Conservation (phyloP, 2,113 vertebrate genomes). For the Taurulus bubalis region DNA sequence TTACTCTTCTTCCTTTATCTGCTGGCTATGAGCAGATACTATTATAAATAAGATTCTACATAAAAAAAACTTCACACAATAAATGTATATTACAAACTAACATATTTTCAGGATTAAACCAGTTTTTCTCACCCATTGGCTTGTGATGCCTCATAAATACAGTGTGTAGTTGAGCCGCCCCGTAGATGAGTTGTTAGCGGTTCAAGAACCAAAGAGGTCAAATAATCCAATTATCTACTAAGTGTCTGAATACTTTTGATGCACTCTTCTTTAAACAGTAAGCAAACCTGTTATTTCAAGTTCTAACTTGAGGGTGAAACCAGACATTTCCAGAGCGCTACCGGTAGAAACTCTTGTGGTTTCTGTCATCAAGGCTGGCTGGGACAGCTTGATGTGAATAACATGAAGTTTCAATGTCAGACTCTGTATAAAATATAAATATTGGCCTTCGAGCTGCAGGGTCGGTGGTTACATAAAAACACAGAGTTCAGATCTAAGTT, state of each 20-base stretch:
- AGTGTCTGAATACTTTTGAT: background rate
- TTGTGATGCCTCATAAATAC: background rate
- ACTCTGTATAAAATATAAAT: slow-evolving; percentile 29
- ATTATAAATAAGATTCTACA: background rate
- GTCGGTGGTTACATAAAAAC: background rate
- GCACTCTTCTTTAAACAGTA: background rate
- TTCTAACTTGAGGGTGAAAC: background rate
- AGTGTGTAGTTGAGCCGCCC: background rate
- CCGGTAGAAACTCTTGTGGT: slow-evolving; percentile 36
- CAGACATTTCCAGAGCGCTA: slow-evolving; percentile 22
- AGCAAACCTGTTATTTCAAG: background rate
- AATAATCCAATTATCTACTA: background rate
- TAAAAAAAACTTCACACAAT: background rate
- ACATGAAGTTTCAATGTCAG: slow-evolving; percentile 24
- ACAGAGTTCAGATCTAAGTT: background rate
- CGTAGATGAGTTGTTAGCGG: background rate
- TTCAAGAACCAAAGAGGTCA: background rate
- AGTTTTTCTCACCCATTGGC: background rate
- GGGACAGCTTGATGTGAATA: background rate
- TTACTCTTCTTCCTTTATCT: background rate
- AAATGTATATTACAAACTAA: background rate
- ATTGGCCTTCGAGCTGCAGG: slow-evolving; percentile 8
- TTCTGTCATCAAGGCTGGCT: slow-evolving; percentile 25
- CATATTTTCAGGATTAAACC: background rate
- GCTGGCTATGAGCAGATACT: background rate